These are phyloP conservation scores for Cynopterus brachyotis DNA, from an alignment of 2,113 vertebrate genomes.

Conservation along the genomic window DNA sequence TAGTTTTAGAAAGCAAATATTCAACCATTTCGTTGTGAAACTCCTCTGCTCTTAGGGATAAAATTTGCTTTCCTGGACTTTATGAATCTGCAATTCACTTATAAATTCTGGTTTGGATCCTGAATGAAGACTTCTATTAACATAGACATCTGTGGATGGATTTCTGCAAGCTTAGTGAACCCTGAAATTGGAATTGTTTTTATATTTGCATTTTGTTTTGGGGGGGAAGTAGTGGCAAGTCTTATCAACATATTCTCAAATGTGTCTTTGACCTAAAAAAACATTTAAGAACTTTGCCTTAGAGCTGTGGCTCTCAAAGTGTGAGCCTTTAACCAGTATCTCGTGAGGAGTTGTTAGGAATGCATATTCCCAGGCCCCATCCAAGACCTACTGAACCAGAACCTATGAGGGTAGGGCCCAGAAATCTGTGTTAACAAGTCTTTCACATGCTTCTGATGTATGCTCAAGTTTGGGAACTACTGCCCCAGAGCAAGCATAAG, in stretches of 20 bases:
- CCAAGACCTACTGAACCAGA: not conserved
- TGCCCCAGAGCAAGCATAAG: not conserved
- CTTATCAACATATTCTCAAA: not conserved
- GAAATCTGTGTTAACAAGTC: not conserved
- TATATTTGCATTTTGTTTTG: not conserved
- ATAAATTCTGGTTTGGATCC: not conserved
- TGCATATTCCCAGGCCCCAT: not conserved
- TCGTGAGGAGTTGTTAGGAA: not conserved
- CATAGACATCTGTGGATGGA: not conserved
- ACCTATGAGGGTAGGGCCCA: not conserved
- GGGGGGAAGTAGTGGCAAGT: not conserved
- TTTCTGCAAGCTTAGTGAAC: not conserved
- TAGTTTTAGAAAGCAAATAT: slow-evolving; percentile 11
- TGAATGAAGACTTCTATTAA: not conserved
- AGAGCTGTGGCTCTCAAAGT: not conserved
- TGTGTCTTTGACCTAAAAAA: not conserved
- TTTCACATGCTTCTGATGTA: not conserved
- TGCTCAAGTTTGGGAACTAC: not conserved
- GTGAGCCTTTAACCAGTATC: not conserved
- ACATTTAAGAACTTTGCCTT: not conserved
- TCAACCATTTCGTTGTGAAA: not conserved
- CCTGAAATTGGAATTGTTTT: not conserved
- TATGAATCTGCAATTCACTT: not conserved
- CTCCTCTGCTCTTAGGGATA: not conserved
- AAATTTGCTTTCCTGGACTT: not conserved